Evolutionary conservation across 1,140 invertebrate species (phyloP).

Genomic region (Hylaeus volcanicus): DNA sequence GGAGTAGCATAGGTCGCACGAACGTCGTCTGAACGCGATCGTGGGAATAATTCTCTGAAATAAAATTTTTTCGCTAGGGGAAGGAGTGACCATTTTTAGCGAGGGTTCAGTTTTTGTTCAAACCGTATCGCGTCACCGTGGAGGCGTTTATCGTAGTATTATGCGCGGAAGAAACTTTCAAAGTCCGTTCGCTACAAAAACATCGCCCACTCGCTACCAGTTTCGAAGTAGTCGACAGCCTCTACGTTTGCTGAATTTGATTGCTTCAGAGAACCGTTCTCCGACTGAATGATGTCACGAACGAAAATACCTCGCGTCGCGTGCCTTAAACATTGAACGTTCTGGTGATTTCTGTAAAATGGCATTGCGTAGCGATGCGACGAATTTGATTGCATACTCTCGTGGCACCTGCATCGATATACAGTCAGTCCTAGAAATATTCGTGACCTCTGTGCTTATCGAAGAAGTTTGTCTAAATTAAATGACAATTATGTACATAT

Average conservation of each 20-base stretch:
- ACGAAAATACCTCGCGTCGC: slow-evolving; percentile 7
- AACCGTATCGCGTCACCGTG: not conserved
- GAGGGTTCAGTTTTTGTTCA: not conserved
- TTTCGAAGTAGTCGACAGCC: slow-evolving; percentile 56
- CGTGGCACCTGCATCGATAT: no score
- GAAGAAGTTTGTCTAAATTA: no score
- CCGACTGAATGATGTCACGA: slow-evolving; percentile 53
- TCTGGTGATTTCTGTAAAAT: not conserved
- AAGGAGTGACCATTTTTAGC: not conserved
- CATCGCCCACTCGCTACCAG: slow-evolving; percentile 56
- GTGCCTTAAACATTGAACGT: not conserved
- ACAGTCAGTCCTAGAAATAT: no score
- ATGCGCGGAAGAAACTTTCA: not conserved
- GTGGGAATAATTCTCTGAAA: no score
- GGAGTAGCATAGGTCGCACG: no score
- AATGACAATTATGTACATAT: no score
- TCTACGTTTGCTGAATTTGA: slow-evolving; percentile 34
- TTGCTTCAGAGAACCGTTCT: slow-evolving; percentile 26
- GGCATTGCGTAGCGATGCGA: no score
- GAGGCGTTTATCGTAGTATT: slow-evolving; percentile 14
- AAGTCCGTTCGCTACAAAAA: slow-evolving; percentile 12
- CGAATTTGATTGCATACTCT: no score
- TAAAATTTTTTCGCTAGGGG: not conserved
- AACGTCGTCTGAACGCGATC: no score
- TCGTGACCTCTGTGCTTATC: no score